Evolutionary conservation across 2,888 invertebrate species (phyloP).

Genomic region (Bruchidius siliquastri): DNA sequence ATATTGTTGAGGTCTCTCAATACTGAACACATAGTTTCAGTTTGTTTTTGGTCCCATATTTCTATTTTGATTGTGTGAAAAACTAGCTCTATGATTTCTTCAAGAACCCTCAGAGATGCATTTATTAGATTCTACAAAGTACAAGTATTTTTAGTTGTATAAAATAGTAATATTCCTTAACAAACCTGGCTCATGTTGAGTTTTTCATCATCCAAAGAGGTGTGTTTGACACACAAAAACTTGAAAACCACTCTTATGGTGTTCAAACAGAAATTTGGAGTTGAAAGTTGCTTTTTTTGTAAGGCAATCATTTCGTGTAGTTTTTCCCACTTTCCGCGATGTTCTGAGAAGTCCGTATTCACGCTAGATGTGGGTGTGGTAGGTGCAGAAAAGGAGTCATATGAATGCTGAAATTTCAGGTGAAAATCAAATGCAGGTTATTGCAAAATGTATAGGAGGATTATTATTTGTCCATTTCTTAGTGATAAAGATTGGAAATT

Average conservation of each 20-base stretch:
- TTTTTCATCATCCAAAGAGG: slow-evolving; percentile 27
- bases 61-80: slow-evolving; percentile 51
- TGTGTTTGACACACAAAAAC: slow-evolving; percentile 35
- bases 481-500: too few relatives aligned
- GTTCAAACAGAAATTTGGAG: slow-evolving; percentile 48
- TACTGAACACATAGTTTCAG: slow-evolving; percentile 49
- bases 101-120: slow-evolving; percentile 47
- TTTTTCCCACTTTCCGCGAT: slow-evolving; percentile 18
- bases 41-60: slow-evolving; percentile 54
- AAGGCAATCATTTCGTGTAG: slow-evolving; percentile 22
- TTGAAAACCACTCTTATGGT: slow-evolving; percentile 41
- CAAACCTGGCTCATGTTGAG: slow-evolving; percentile 27
- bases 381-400: slow-evolving; percentile 2
- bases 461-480: too few relatives aligned
- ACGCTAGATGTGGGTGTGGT: slow-evolving; percentile 9
- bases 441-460: neutral
- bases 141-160: neutral
- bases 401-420: slow-evolving; percentile 8
- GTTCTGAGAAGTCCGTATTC: slow-evolving; percentile 13
- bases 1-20: slow-evolving; percentile 53
- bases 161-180: neutral
- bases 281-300: slow-evolving; percentile 47
- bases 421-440: neutral
- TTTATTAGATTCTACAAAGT: slow-evolving; percentile 52
- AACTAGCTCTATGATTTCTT: slow-evolving; percentile 52